Conservation (phyloP, 2,888 invertebrate species). For the Philhelius pedissequus region DNA sequence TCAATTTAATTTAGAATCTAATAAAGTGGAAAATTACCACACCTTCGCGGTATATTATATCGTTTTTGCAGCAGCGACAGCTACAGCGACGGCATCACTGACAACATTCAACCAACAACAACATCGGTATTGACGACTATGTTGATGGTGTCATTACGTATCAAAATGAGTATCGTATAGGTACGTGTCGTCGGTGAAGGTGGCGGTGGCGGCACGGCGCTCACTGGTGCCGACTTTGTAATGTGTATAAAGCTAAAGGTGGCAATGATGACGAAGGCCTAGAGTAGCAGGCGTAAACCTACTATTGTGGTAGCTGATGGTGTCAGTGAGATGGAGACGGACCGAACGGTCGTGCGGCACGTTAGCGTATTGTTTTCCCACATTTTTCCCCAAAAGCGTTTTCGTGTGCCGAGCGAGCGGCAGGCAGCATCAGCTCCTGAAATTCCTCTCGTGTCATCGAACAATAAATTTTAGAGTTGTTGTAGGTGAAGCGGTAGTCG, state of each 20-base stretch:
- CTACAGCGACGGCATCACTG: constrained; percentile 11
- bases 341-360: constrained; percentile 21
- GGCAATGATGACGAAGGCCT: not conserved
- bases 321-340: not conserved
- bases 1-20: constrained; percentile 68
- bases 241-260: not conserved
- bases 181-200: constrained; percentile 24
- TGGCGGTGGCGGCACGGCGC: constrained; percentile 19
- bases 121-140: constrained; percentile 60
- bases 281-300: not conserved
- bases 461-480: constrained; percentile 48
- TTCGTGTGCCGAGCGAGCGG: constrained; percentile 5
- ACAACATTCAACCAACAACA: constrained; percentile 27
- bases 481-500: constrained; percentile 19
- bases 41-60: constrained; percentile 54
- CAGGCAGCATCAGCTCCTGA: constrained; percentile 17
- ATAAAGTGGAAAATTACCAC: constrained; percentile 69
- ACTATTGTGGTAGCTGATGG: not conserved
- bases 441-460: constrained; percentile 60
- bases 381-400: constrained; percentile 44
- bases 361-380: constrained; percentile 58
- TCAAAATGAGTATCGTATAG: constrained; percentile 46
- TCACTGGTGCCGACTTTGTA: no score
- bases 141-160: constrained; percentile 64
- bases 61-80: constrained; percentile 11